Evolutionary conservation across 2,888 invertebrate genomes (phyloP), one percentile per base, ranked within the genome.

Genomic region (Drosophila nr. perissopoda): DNA sequence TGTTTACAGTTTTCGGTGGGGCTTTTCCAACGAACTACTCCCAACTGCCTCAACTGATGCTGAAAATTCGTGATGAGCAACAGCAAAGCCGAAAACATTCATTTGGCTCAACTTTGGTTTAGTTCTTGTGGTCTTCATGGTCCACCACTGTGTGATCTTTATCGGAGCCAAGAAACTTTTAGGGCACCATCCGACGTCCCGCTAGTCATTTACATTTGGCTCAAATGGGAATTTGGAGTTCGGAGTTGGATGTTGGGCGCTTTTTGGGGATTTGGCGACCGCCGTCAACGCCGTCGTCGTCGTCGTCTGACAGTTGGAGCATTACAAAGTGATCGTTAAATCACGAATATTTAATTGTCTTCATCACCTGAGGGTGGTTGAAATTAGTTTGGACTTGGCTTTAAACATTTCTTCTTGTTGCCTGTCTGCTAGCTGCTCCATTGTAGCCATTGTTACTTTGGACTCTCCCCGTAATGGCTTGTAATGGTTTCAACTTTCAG

Each of bases 271-370:
- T 49, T 73, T 72, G 69, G 72, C 57, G 69, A 60, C 62, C 63
- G 69, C 61, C 64, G 74, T 25, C 46, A 21, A 7, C 46, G 46
- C 13, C 46, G 21, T 13, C 21, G 42, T 13, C 13, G 11, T 29
- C 61, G 72, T 60, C 77, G 77, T 69, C 82, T 76, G 76, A 73
- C 87, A 88, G 85, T 86, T 86, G 76, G 80, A 83, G 89, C 91
- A 91, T 88, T 89, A 90, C 88, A 84, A 90, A 91, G 92, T 92
- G 92, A 92, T 93, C 92, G 92, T 91, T 92, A 91, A 92, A 93
- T 93, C 93, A 93, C 93, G 93, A 93, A 92, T 92, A 92, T 93
- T 93, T 93, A 93, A 93, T 93, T 93, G 92, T 91, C 92, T 92
- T 92, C 90, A 92, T 91, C 92, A 92, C 92, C 92, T 91, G 89